These are phyloP conservation scores for Myiopsitta monachus DNA, from an alignment of 2,113 vertebrate species.

Conservation along the genomic window DNA sequence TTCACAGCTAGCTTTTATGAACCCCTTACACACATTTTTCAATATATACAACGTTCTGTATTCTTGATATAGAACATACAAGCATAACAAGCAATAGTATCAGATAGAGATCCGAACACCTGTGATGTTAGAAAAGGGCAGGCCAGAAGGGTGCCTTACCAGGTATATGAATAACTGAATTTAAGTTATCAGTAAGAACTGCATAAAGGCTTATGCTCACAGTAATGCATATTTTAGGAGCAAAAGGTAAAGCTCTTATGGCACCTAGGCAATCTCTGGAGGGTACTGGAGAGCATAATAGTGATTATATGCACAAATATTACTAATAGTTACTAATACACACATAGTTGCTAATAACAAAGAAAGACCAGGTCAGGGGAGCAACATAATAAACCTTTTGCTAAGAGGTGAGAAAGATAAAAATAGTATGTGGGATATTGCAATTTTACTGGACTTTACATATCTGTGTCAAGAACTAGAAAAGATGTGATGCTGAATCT, in stretches of 20 bases:
- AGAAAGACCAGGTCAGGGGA: background rate
- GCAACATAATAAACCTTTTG: background rate
- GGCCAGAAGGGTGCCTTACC: background rate
- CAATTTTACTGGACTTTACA: background rate
- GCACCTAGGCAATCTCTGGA: background rate
- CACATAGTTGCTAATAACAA: background rate
- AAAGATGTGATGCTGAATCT: background rate
- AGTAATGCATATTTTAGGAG: background rate
- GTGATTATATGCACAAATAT: background rate
- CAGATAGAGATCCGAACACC: background rate
- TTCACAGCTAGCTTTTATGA: background rate
- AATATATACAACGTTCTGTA: background rate
- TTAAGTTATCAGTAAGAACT: background rate
- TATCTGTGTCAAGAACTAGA: background rate
- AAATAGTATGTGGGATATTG: background rate
- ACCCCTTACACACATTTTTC: background rate
- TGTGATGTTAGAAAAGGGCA: background rate
- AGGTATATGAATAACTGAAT: background rate
- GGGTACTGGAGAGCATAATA: background rate
- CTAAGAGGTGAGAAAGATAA: background rate
- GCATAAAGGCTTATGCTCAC: background rate
- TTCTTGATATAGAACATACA: background rate
- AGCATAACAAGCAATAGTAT: background rate
- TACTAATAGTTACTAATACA: background rate
- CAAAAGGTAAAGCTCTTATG: background rate